Evolutionary conservation across 2,797 vertebrate species (phyloP), one percentile per base, ranked within the genome.

Genomic region (Octomys mimax): DNA sequence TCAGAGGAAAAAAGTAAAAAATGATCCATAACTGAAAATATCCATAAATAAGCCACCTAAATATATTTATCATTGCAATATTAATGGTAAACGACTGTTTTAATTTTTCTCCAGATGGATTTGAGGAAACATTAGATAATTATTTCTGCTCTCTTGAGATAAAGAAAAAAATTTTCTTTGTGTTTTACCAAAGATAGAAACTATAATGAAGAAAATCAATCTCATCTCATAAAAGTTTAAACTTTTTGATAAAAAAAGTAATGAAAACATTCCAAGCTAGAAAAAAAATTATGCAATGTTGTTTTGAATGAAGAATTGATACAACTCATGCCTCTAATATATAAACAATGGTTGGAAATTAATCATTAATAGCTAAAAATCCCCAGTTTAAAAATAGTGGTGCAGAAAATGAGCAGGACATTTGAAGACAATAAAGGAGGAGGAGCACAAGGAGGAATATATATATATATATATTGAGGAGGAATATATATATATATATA

Each of bases 141-240:
- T 73, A 79, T 81, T 96, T 66, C 57, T 92, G 28, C 28, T 49
- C 54, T 92, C 61, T 78, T 68, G 71, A 90, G 39, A 93, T 71
- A 91, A 87, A 84, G 36, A 14, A 57, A 7, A 33, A 52, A n/a
- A 70, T 92, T 87, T 42, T 42, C 13, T 12, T 87, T 84, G 10
- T 81, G 85, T 92, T 95, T 95, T n/a, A 94, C 61, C 1, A n/a
- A 84, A 93, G 36, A 59, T 66, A 52, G 85, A 96, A 95, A 75
- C 13, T 93, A 13, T 93, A 92, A 89, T 86, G 59, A 94, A 94
- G 92, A 64, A 91, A 68, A 83, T 78, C 36, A 89, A 33, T 93
- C 28, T 95, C 33, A 70, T 46, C 33, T 92, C 62, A 87, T 81
- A 49, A 92, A 97, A 86, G 26, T 73, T 94, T 78, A 82, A 94